These are phyloP conservation scores for Dicrostonyx torquatus DNA, from an alignment of 2,797 vertebrate species.

Conservation along the genomic window DNA sequence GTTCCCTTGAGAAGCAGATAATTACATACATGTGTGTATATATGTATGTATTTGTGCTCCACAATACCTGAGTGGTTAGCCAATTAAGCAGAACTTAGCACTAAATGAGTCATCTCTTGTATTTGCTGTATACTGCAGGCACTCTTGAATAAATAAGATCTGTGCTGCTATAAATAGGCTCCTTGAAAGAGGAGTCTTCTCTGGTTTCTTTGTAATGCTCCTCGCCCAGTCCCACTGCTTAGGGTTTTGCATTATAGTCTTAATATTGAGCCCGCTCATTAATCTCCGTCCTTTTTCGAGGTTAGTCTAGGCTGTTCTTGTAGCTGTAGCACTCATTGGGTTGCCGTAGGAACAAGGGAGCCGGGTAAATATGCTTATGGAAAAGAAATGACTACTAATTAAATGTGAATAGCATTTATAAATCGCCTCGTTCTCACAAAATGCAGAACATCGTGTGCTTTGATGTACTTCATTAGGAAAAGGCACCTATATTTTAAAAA, in stretches of 20 bases:
- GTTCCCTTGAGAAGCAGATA: constrained; percentile 47
- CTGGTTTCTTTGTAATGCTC: constrained; percentile 76
- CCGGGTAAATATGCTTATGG: constrained; percentile 93
- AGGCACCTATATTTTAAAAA: constrained; percentile 70
- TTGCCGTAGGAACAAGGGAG: constrained; percentile 95
- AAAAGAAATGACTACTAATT: constrained; percentile 93
- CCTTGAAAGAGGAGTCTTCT: constrained; percentile 85
- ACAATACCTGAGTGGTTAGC: constrained; percentile 68
- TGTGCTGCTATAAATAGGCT: constrained; percentile 86
- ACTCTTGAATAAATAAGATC: constrained; percentile 87
- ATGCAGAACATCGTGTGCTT: constrained; percentile 74
- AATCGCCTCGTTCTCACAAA: constrained; percentile 84
- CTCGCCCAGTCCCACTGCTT: constrained; percentile 73
- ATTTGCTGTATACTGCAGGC: constrained; percentile 59
- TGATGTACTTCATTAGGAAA: constrained; percentile 75
- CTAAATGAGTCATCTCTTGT: constrained; percentile 64
- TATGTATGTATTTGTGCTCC: not conserved
- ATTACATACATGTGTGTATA: constrained; percentile 66
- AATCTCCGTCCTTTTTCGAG: constrained; percentile 89
- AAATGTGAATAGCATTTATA: constrained; percentile 89
- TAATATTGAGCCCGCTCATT: constrained; percentile 91
- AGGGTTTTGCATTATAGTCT: constrained; percentile 84
- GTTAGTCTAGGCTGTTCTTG: constrained; percentile 84
- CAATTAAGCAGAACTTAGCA: constrained; percentile 73
- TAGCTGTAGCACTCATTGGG: constrained; percentile 89